Evolutionary conservation across 2,113 vertebrate genomes (phyloP).

Genomic region (Coptodon rendalli): DNA sequence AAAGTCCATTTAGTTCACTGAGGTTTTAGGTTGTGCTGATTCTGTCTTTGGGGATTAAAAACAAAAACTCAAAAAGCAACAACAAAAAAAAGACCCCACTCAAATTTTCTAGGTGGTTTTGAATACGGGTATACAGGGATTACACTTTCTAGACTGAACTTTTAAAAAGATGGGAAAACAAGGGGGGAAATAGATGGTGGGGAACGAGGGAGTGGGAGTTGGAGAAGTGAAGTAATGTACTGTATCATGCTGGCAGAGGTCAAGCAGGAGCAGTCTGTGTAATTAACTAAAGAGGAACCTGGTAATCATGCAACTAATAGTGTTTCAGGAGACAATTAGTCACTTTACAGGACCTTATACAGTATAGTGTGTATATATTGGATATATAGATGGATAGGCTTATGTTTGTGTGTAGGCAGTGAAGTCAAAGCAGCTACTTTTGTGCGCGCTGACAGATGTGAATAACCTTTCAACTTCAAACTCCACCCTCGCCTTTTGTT

Average conservation of each 20-base stretch:
- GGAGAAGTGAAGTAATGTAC: conserved; percentile 53
- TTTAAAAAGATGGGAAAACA: conserved; percentile 16
- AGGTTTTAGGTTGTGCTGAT: conserved; percentile 17
- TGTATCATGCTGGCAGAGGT: conserved; percentile 70
- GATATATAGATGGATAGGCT: neutral
- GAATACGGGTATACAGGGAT: conserved; percentile 39
- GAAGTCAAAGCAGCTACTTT: neutral
- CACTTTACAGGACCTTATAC: conserved; percentile 24
- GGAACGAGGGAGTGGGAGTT: conserved; percentile 8
- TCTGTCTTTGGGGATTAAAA: neutral
- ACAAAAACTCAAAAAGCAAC: neutral
- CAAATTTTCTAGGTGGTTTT: conserved; percentile 8
- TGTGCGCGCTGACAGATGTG: neutral
- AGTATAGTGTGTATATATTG: neutral
- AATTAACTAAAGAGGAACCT: conserved; percentile 71
- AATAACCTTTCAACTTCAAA: neutral
- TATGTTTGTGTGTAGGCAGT: neutral
- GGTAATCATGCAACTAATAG: conserved; percentile 72
- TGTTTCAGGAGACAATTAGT: conserved; percentile 69
- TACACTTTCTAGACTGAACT: conserved; percentile 36
- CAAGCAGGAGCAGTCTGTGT: conserved; percentile 59
- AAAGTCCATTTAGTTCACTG: conserved; percentile 33
- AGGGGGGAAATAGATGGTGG: neutral
- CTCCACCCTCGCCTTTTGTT: neutral
- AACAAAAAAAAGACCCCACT: neutral